Conservation (phyloP, 2,888 invertebrate genomes). For the Lampropteryx suffumata region DNA sequence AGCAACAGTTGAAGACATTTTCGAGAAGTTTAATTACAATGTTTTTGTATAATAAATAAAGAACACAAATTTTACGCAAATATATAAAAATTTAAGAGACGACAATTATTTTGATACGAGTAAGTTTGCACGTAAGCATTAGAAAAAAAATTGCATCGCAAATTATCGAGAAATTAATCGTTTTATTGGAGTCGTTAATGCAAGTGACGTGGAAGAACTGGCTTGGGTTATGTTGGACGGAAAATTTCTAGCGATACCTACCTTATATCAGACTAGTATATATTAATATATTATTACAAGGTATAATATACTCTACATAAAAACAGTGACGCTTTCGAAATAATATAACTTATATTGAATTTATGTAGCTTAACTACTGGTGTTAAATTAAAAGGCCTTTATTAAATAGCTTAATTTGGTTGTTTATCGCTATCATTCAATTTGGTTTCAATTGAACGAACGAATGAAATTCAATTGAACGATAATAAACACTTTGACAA, state of each 20-base stretch:
- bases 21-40: no score
- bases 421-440: no score
- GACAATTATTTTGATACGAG: no score
- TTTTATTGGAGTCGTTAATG: slow-evolving; percentile 5
- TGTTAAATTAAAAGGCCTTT: no score
- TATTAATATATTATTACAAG: slow-evolving; percentile 3
- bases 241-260: slow-evolving; percentile 11
- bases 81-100: no score
- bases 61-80: no score
- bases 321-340: slow-evolving; percentile 3
- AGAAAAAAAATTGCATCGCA: neutral
- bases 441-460: no score
- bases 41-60: no score
- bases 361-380: slow-evolving; percentile 6
- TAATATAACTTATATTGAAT: neutral
- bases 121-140: no score
- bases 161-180: slow-evolving; percentile 7
- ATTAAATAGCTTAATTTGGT: neutral
- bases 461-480: no score
- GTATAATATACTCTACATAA: neutral
- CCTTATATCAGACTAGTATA: slow-evolving; percentile 1
- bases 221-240: slow-evolving; percentile 7
- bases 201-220: slow-evolving; percentile 21
- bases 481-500: no score
- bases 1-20: no score